These are phyloP conservation scores for Danio albolineatus DNA, from an alignment of 2,797 vertebrate genomes.

Conservation along the genomic window DNA sequence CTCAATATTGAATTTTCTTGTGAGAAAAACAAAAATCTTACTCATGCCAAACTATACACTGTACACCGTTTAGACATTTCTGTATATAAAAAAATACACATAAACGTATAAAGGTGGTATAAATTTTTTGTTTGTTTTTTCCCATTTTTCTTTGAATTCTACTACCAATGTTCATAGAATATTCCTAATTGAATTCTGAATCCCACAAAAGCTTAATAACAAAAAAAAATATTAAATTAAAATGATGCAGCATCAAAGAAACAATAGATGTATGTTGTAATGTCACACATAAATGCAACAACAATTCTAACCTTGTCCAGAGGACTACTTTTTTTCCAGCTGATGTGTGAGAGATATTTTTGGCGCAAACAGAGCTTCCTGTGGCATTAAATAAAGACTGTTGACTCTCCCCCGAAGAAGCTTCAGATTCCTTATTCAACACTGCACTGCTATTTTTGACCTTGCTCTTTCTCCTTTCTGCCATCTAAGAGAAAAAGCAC, in stretches of 20 bases:
- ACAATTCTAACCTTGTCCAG: slow-evolving; percentile 83
- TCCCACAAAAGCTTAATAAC: background rate
- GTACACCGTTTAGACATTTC: too few relatives aligned
- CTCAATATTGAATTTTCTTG: too few relatives aligned
- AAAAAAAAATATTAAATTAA: background rate
- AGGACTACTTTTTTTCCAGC: slow-evolving; percentile 87
- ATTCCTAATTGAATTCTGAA: background rate
- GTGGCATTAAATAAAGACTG: slow-evolving; percentile 20
- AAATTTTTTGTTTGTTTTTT: too few relatives aligned
- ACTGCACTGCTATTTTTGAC: background rate
- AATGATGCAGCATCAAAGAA: background rate
- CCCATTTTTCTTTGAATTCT: too few relatives aligned
- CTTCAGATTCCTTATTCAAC: background rate
- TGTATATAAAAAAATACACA: too few relatives aligned
- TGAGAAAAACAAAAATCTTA: too few relatives aligned
- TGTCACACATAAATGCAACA: background rate
- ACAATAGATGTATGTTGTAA: background rate
- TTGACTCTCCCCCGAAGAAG: background rate
- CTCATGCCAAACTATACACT: too few relatives aligned
- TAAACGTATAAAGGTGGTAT: too few relatives aligned
- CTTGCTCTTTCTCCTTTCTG: slow-evolving; percentile 11
- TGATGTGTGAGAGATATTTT: slow-evolving; percentile 87
- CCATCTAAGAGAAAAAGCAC: slow-evolving; percentile 4
- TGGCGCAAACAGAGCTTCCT: slow-evolving; percentile 81
- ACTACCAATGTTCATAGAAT: too few relatives aligned